Evolutionary conservation across 2,888 invertebrate genomes (phyloP).

Genomic region (Adelognathus sp.): DNA sequence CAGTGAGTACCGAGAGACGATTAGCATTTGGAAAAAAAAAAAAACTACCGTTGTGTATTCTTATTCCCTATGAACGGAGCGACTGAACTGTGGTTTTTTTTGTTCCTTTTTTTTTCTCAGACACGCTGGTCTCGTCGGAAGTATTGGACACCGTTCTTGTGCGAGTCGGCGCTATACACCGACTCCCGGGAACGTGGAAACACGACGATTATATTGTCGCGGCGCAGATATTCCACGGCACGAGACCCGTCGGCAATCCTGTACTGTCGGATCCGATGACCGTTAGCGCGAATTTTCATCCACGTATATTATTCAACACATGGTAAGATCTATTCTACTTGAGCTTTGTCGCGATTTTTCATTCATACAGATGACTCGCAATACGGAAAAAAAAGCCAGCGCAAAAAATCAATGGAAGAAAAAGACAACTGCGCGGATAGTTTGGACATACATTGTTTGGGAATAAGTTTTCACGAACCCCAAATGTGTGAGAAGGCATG

Average conservation of each 20-base stretch:
- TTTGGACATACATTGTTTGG: no score
- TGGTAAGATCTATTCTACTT: slow-evolving; percentile 84
- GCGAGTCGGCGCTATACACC: slow-evolving; percentile 91
- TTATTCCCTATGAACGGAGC: no score
- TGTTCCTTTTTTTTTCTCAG: slow-evolving; percentile 79
- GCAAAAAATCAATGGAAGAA: no score
- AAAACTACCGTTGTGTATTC: no score
- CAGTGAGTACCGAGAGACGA: slow-evolving; percentile 73
- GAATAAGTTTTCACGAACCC: no score
- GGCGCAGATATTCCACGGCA: slow-evolving; percentile 95
- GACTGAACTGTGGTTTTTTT: slow-evolving; percentile 20
- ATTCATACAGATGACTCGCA: neutral
- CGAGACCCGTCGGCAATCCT: slow-evolving; percentile 88
- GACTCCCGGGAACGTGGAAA: slow-evolving; percentile 89
- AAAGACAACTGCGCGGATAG: no score
- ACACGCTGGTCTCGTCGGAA: slow-evolving; percentile 86
- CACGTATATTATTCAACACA: slow-evolving; percentile 92
- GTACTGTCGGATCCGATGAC: slow-evolving; percentile 87
- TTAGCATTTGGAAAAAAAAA: no score
- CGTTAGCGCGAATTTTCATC: slow-evolving; percentile 88
- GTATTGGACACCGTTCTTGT: slow-evolving; percentile 90
- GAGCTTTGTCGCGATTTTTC: neutral
- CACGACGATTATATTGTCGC: slow-evolving; percentile 93
- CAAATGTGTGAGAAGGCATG: no score
- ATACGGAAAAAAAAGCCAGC: slow-evolving; percentile 7